Conservation (phyloP, 2,113 vertebrate genomes). For the Bos javanicus region DNA sequence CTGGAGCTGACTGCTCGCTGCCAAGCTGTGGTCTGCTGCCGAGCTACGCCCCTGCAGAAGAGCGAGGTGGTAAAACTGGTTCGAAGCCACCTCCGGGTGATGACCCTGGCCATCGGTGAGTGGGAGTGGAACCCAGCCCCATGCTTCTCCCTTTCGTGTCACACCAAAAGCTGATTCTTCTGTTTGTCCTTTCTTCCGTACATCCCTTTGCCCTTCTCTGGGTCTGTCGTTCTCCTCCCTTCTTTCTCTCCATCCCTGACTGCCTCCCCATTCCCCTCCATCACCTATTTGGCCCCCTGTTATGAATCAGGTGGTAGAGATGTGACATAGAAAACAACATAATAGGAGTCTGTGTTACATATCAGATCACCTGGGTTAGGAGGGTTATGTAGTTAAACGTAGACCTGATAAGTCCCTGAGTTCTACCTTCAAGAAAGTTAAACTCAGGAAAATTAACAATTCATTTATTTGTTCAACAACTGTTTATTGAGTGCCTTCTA, state of each 20-base stretch:
- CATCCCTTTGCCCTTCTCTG: background rate
- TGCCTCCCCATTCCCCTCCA: background rate
- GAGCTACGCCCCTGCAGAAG: slow-evolving; percentile 89
- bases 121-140: background rate
- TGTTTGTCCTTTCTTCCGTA: background rate
- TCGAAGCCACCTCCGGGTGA: slow-evolving; percentile 81
- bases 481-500: background rate
- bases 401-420: background rate
- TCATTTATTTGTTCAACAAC: background rate
- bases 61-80: slow-evolving; percentile 87
- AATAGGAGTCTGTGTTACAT: background rate
- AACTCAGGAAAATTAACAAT: background rate
- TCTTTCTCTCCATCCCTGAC: background rate
- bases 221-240: background rate
- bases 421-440: background rate
- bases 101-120: slow-evolving; percentile 89
- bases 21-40: slow-evolving; percentile 88
- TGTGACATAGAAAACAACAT: background rate
- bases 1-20: slow-evolving; percentile 82
- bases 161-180: background rate
- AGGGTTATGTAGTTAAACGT: background rate
- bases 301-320: background rate
- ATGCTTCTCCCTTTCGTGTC: background rate
- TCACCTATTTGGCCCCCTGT: background rate
- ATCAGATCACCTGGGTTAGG: background rate